Percentiles rank a stretch among this genome's conserved stretches.
These are phyloP conservation scores for Drosophila vallismaia DNA, from an alignment of 2,888 invertebrate genomes.

Conservation along the genomic window DNA sequence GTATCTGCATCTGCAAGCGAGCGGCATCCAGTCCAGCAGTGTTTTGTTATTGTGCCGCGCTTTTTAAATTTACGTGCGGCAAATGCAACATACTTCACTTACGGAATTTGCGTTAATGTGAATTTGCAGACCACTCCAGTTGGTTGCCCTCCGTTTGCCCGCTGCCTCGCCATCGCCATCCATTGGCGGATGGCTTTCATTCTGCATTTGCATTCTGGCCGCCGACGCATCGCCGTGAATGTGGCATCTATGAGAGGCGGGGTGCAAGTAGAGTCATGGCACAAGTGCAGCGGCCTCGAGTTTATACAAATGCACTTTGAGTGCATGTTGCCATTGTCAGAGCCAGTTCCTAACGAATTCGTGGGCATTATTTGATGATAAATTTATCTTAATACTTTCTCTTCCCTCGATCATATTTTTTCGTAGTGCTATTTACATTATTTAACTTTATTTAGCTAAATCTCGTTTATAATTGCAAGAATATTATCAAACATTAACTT, in stretches of 20 bases:
- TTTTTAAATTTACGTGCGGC: slow-evolving; percentile 80
- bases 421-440: no score
- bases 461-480: no score
- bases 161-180: slow-evolving; percentile 6
- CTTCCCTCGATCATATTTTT: background rate
- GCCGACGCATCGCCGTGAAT: slow-evolving; percentile 44
- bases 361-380: background rate
- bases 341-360: background rate
- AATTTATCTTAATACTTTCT: background rate
- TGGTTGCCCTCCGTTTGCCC: slow-evolving; percentile 15
- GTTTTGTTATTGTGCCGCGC: slow-evolving; percentile 76
- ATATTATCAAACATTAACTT: no score
- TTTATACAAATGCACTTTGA: slow-evolving; percentile 73
- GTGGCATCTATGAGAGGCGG: slow-evolving; percentile 10
- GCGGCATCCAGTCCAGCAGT: slow-evolving; percentile 43
- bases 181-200: slow-evolving; percentile 58
- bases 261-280: slow-evolving; percentile 43
- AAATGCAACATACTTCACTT: slow-evolving; percentile 81
- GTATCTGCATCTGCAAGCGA: slow-evolving; percentile 54
- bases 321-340: slow-evolving; percentile 68
- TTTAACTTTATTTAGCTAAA: no score
- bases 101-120: slow-evolving; percentile 80
- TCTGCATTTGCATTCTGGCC: slow-evolving; percentile 63
- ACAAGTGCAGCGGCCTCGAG: slow-evolving; percentile 76
- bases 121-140: slow-evolving; percentile 81